These are phyloP conservation scores for Sanderia malayensis DNA, from an alignment of 30 jellyfish, hydroid and myxozoan genomes.

Conservation along the genomic window DNA sequence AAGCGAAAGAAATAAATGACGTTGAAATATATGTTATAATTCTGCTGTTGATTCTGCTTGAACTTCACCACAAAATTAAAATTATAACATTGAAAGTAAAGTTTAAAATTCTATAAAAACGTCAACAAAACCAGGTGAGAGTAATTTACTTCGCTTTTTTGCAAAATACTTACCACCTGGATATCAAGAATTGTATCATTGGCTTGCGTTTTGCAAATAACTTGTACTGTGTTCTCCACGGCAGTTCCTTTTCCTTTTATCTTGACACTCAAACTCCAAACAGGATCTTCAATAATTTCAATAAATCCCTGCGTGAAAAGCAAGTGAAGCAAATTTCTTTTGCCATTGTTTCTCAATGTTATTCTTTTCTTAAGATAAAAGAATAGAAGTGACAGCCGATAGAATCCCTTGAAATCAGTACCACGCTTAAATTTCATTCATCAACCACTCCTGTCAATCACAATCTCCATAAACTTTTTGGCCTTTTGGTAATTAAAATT, in stretches of 20 bases:
- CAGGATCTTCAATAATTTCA: slow-evolving; percentile 9
- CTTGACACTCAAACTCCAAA: slow-evolving; percentile 42
- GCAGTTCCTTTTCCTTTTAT: background rate
- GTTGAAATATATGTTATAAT: too few species aligned
- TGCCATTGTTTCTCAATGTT: background rate
- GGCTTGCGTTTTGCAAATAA: slow-evolving; percentile 11
- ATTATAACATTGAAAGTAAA: background rate
- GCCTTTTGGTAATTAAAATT: too few species aligned
- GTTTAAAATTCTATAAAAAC: background rate
- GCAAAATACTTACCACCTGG: slow-evolving; percentile 42
- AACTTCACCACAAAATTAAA: background rate
- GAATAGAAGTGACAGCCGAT: background rate
- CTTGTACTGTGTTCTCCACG: slow-evolving; percentile 15
- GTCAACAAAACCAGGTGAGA: background rate
- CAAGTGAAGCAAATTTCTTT: background rate
- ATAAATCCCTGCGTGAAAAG: background rate
- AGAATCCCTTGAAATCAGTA: too few species aligned
- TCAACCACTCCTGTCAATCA: background rate
- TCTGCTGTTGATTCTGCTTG: background rate
- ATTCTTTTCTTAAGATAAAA: background rate
- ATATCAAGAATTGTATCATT: slow-evolving; percentile 33
- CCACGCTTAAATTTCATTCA: too few species aligned
- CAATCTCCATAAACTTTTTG: background rate
- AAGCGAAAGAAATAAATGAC: too few species aligned
- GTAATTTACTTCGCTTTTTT: background rate